Base-by-base conservation (phyloP, 2,797 vertebrate species). In the Lateolabrax maculatus region DNA sequence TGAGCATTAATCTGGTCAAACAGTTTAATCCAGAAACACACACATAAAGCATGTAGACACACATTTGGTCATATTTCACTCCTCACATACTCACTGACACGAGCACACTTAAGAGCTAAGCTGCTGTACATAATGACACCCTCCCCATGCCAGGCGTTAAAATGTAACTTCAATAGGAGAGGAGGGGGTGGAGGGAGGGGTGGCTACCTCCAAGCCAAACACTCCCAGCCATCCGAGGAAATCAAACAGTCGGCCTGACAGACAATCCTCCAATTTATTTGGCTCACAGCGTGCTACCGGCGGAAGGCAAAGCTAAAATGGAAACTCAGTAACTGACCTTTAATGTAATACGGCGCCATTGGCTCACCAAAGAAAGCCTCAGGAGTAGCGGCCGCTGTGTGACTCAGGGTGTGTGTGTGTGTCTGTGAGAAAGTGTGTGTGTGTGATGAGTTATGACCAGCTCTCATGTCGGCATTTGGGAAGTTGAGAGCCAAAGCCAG, bases 321-420 rank as follows among this genome's bases (percentile, higher is more conserved):
- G 89, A 93, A 92, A 90, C 86, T 87, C 74, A 75, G 85, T 83
- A 87, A 89, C 80, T 92, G 93, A 93, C 88, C 89, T 92, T 92
- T 91, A 90, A 91, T 91, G 90, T 90, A 85, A 91, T 85, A 86
- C 55, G 66, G 86, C 79, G 85, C 89, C 84, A 49, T 87, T 80
- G 75, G 87, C 84, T 89, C 85, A 76, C 77, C 71, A 57, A 79
- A 81, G 84, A 90, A 86, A 91, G 79, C 79, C 77, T 80, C 77
- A 73, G 75, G 76, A 86, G 76, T 36, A 77, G 75, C 4, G 27
- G 73, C 66, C 13, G 31, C 67, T 70, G 72, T 84, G 53, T 48
- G 75, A 36, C 37, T 87, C 29, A 63, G 44, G 25, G 67, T 75
- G 51, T 80, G 65, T 75, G 67, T 74, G 68, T 76, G 71, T 77